Evolutionary conservation across 2,797 vertebrate species (phyloP), one percentile per base, ranked within the genome.

Genomic region (Hippoglossus hippoglossus): DNA sequence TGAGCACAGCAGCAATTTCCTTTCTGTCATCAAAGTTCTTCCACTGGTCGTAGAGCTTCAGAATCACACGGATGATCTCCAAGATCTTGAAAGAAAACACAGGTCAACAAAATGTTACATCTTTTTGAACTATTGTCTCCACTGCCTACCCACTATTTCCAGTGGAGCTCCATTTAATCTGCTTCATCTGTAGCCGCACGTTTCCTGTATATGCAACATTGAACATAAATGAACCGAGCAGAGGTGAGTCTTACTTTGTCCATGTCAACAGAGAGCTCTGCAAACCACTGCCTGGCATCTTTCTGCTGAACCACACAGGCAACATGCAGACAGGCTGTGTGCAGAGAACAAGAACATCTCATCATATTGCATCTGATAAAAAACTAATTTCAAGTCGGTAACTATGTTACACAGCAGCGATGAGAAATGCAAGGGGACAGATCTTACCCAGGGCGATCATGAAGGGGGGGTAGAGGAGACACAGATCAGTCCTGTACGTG

Each of bases 241-340:
- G 16, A 46, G 34, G 50, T 26, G 1, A 9, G 39, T 77, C 86
- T 87, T 94, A 99, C 98, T 96, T 99, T 99, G 87, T 99, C 98
- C 98, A 99, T 99, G 92, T 99, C 98, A 50, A 99, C 98, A 36
- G 97, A 99, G 9, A 99, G 96, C 92, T 99, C 98, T 55, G 98
- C 96, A 92, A 99, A 99, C 98, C 98, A 99, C 64, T 99, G 98
- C 63, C 98, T 95, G 86, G 98, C 98, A 87, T 99, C 98, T 91
- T 99, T 99, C 93, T 99, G 98, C 87, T 99, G 98, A 58, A 99
- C 98, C 87, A 99, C 98, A 90, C 98, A 99, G 69, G 98, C 98
- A 58, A 99, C 97, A 9, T 99, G 98, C 61, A 99, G 94, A 84
- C 98, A 99, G 61, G 98, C 98, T 99, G 80, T 18, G 56, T 63